A percentile compares a stretch with the other conserved stretches of the same genome.
Conservation (phyloP, 2,113 vertebrate genomes). For the Caloenas nicobarica region DNA sequence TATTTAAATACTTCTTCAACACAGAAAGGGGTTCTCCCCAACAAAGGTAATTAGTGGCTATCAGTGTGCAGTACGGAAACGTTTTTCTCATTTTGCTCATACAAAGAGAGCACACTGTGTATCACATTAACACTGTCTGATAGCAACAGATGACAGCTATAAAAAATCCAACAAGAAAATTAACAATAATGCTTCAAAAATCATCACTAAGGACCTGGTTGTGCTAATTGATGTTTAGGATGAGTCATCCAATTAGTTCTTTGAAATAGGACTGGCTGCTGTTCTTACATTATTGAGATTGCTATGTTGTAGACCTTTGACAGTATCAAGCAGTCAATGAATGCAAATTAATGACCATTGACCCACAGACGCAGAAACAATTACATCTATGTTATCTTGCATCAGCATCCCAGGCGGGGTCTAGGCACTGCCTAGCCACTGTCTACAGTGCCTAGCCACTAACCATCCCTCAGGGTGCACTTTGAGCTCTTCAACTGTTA, state of each 20-base stretch:
- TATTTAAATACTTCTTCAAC: constrained; percentile 63
- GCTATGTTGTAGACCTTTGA: constrained; percentile 39
- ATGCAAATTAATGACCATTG: constrained; percentile 32
- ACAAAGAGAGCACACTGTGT: constrained; percentile 73
- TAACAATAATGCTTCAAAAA: constrained; percentile 72
- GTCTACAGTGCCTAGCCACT: neutral
- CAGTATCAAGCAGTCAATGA: constrained; percentile 29
- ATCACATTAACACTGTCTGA: constrained; percentile 65
- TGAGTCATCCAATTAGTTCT: constrained; percentile 73
- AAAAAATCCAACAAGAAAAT: constrained; percentile 72
- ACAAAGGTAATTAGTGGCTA: constrained; percentile 75
- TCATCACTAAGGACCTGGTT: constrained; percentile 70
- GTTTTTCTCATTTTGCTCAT: constrained; percentile 72
- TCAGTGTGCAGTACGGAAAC: constrained; percentile 70
- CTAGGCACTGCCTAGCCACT: neutral
- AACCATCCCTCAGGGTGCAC: neutral
- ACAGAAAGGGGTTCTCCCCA: constrained; percentile 67
- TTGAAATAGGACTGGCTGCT: constrained; percentile 56
- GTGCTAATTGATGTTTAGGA: constrained; percentile 73
- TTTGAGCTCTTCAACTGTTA: neutral
- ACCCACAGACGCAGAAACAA: neutral
- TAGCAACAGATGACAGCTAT: constrained; percentile 69
- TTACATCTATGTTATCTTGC: neutral
- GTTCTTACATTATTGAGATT: constrained; percentile 24
- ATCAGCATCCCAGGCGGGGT: neutral